Evolutionary conservation across 92 coral and sea anemone species (phyloP).

Genomic region (Pocillopora meandrina): DNA sequence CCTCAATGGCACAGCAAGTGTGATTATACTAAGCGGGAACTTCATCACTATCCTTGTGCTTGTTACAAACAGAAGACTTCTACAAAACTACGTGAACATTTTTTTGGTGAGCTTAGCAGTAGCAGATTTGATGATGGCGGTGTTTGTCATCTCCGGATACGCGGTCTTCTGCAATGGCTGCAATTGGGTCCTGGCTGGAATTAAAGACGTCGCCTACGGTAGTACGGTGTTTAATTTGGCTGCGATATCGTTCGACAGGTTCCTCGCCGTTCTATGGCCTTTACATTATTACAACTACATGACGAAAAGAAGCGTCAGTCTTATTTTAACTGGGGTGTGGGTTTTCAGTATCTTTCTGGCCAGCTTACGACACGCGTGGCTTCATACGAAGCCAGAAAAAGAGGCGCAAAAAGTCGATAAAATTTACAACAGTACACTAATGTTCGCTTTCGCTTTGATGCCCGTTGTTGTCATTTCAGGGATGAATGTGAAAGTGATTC

Average conservation of each 20-base stretch:
- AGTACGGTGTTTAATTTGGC: conserved; percentile 58
- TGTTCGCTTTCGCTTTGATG: conserved; percentile 54
- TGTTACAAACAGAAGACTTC: conserved; percentile 56
- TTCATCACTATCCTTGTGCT: conserved; percentile 60
- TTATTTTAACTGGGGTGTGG: conserved; percentile 56
- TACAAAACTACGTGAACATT: conserved; percentile 71
- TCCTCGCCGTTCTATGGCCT: conserved; percentile 69
- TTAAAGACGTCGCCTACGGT: conserved; percentile 59
- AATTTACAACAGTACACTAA: conserved; percentile 54
- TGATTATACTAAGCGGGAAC: conserved; percentile 62
- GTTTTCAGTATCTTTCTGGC: conserved; percentile 35
- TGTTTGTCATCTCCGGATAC: conserved; percentile 63
- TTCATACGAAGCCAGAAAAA: conserved; percentile 32
- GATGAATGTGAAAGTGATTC: conserved; percentile 56
- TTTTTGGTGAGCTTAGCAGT: conserved; percentile 65
- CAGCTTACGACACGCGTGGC: conserved; percentile 50
- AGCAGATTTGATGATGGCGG: conserved; percentile 61
- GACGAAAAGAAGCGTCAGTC: conserved; percentile 47
- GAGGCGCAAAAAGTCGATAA: conserved; percentile 33
- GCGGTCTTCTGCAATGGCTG: conserved; percentile 60
- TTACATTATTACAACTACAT: conserved; percentile 62
- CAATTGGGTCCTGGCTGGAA: conserved; percentile 58
- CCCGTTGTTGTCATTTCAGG: conserved; percentile 48
- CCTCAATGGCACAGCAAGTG: conserved; percentile 56
- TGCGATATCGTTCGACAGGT: conserved; percentile 70